phyloP scores from a whole-genome alignment of 1,140 invertebrate genomes.

The Drosophila lini region DNA sequence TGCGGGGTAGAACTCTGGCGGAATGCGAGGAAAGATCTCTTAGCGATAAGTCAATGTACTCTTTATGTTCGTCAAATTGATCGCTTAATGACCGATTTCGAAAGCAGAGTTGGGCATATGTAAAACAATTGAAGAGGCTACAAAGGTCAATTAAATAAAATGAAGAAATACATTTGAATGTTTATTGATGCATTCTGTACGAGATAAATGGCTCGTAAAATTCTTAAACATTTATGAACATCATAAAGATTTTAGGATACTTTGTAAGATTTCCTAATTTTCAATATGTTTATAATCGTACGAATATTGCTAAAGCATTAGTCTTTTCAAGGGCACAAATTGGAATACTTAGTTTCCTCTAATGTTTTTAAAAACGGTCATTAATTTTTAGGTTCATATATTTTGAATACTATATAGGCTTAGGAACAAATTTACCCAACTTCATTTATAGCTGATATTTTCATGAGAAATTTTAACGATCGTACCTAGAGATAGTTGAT shows the following conservation, averaged over 20 bases:
- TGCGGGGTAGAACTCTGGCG: not conserved
- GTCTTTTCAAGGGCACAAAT: not conserved
- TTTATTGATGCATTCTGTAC: conserved; percentile 3
- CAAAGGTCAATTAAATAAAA: conserved; percentile 22
- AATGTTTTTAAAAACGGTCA: not conserved
- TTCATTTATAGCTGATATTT: not conserved
- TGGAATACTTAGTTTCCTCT: too few relatives aligned
- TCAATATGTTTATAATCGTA: not conserved
- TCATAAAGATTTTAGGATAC: not conserved
- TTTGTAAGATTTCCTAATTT: too few relatives aligned
- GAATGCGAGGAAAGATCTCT: conserved; percentile 1
- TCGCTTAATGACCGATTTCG: conserved; percentile 18
- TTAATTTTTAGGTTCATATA: not conserved
- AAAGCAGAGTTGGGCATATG: conserved; percentile 8
- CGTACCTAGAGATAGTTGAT: not conserved
- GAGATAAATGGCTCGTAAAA: conserved; percentile 17
- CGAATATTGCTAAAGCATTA: too few relatives aligned
- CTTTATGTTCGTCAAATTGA: conserved; percentile 27
- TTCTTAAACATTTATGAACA: conserved; percentile 2
- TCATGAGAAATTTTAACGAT: conserved; percentile 6
- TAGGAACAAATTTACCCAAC: too few relatives aligned
- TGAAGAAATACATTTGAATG: conserved; percentile 18
- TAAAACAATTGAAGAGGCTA: not conserved
- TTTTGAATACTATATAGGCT: not conserved
- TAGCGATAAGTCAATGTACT: conserved; percentile 16